Conservation (phyloP, 2,797 vertebrate species). For the Intellagama lesueurii region DNA sequence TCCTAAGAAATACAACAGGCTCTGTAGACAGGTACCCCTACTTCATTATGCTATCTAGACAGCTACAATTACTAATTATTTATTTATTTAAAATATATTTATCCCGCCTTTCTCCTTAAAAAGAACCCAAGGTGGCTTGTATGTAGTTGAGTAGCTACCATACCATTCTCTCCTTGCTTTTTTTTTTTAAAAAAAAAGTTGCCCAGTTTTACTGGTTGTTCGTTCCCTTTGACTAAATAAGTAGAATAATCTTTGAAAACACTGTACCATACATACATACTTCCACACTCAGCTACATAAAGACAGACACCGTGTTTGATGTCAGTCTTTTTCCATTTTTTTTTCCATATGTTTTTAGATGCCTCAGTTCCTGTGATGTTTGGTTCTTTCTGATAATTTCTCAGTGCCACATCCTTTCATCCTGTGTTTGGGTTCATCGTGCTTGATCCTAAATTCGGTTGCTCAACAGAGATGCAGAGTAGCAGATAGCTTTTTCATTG, state of each 20-base stretch:
- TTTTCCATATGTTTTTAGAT: neutral
- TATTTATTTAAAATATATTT: no score
- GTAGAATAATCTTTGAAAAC: no score
- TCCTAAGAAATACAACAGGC: no score
- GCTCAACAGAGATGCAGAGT: conserved; percentile 27
- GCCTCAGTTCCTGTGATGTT: conserved; percentile 33
- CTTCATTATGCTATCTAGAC: neutral
- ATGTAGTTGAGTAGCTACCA: neutral
- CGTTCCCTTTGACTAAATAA: neutral
- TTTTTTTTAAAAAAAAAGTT: neutral
- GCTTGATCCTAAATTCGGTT: neutral
- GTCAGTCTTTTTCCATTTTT: neutral
- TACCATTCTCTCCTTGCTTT: no score
- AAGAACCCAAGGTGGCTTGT: neutral
- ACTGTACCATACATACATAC: neutral
- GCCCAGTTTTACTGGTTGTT: neutral
- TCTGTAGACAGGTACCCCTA: neutral
- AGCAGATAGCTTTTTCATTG: neutral
- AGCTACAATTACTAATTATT: no score
- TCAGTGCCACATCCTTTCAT: conserved; percentile 21
- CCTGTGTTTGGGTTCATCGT: accelerated
- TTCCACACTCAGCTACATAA: neutral
- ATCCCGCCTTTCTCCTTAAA: no score
- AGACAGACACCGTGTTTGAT: neutral
- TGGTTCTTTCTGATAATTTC: conserved; percentile 32